A percentile compares a stretch with the other conserved stretches of the same genome.
These are phyloP conservation scores for Syrphus vitripennis DNA, from an alignment of 2,888 invertebrate species.

Conservation along the genomic window DNA sequence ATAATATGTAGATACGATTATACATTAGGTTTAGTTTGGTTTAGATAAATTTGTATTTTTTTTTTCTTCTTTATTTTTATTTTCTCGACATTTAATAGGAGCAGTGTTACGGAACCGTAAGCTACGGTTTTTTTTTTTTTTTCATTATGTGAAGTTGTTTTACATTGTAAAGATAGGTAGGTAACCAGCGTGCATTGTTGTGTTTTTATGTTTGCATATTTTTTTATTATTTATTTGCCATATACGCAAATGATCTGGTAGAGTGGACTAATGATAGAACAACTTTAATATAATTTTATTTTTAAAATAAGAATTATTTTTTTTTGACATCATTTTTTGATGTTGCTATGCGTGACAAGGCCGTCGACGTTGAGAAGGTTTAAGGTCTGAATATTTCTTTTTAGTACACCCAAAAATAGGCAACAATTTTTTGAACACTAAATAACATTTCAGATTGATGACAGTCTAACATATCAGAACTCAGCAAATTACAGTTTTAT, in stretches of 20 bases:
- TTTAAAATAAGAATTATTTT: neutral
- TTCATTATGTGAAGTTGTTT: constrained; percentile 45
- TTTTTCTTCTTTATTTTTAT: neutral
- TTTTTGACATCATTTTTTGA: neutral
- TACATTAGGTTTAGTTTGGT: neutral
- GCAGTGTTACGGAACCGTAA: constrained; percentile 71
- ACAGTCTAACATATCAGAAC: too few species aligned
- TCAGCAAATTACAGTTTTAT: too few species aligned
- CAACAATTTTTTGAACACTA: too few species aligned
- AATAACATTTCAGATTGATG: too few species aligned
- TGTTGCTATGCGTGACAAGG: constrained; percentile 16
- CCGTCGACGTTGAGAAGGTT: neutral
- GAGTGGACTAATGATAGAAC: constrained; percentile 58
- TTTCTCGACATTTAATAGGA: constrained; percentile 54
- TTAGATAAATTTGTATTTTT: neutral
- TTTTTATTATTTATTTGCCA: constrained; percentile 18
- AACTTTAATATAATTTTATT: constrained; percentile 3
- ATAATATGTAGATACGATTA: neutral
- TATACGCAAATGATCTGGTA: constrained; percentile 57
- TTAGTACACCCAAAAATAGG: too few species aligned
- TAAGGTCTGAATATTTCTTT: too few species aligned
- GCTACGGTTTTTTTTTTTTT: constrained; percentile 68
- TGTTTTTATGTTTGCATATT: neutral
- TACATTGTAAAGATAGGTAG: neutral
- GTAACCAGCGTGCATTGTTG: neutral